These are phyloP conservation scores for Actinemys pallida DNA, from an alignment of 2,113 vertebrate species.

Conservation along the genomic window DNA sequence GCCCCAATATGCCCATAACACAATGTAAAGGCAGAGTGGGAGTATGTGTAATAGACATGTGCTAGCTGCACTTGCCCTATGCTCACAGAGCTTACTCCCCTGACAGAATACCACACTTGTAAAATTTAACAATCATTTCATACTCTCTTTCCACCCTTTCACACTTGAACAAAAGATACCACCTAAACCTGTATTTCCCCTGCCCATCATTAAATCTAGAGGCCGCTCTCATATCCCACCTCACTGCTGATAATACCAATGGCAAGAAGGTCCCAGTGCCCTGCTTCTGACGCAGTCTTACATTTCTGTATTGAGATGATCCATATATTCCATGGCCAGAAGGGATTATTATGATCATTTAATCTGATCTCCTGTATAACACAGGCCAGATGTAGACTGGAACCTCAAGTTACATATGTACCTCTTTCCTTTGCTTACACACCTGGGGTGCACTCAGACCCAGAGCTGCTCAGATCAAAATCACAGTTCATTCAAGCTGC, in stretches of 20 bases:
- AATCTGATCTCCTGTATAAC: not conserved
- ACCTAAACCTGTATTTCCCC: not conserved
- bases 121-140: not conserved
- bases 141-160: not conserved
- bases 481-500: not conserved
- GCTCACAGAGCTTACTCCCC: not conserved
- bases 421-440: not conserved
- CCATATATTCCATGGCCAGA: not conserved
- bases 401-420: not conserved
- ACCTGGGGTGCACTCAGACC: not conserved
- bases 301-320: not conserved
- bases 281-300: not conserved
- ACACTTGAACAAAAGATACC: not conserved
- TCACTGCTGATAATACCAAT: not conserved
- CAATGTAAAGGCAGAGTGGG: not conserved
- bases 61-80: not conserved
- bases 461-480: not conserved
- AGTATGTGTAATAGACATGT: not conserved
- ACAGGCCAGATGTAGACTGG: not conserved
- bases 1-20: not conserved
- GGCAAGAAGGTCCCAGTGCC: not conserved
- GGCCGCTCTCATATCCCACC: not conserved
- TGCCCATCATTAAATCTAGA: not conserved
- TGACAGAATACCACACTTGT: not conserved
- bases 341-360: not conserved